These are phyloP conservation scores for Spodoptera frugiperda DNA, from an alignment of 1,140 invertebrate species.

Conservation along the genomic window DNA sequence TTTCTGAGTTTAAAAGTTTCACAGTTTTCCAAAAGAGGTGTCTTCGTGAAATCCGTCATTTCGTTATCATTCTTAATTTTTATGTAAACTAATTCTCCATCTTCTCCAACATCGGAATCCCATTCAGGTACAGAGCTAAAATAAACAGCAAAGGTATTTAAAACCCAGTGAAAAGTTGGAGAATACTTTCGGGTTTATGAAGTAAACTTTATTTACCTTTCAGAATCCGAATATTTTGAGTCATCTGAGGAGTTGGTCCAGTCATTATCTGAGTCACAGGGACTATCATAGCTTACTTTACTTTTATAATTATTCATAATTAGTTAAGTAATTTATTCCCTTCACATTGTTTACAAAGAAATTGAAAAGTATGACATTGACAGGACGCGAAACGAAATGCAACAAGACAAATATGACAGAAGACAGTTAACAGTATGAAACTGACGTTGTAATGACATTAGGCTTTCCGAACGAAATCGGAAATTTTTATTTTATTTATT, in stretches of 20 bases:
- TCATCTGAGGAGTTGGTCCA: constrained; percentile 80
- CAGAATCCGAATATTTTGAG: constrained; percentile 79
- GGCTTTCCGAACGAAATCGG: no score
- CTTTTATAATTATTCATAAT: constrained; percentile 47
- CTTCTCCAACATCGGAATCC: constrained; percentile 87
- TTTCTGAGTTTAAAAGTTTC: constrained; percentile 79
- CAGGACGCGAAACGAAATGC: no score
- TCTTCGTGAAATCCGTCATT: constrained; percentile 55
- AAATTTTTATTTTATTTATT: no score
- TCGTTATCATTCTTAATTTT: constrained; percentile 66
- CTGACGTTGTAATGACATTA: not conserved
- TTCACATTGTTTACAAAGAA: not conserved
- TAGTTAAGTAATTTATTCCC: not conserved
- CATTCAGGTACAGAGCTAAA: constrained; percentile 88
- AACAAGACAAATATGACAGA: no score
- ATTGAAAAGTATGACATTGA: no score
- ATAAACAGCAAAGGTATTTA: not conserved
- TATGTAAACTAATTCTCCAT: constrained; percentile 88
- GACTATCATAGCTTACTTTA: constrained; percentile 69
- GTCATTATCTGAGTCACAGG: constrained; percentile 79
- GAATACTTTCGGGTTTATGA: not conserved
- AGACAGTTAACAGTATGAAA: not conserved
- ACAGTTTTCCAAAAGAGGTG: constrained; percentile 77
- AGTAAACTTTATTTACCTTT: constrained; percentile 67
- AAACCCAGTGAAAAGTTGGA: not conserved